Base-by-base conservation (phyloP, 2,113 vertebrate species). In the Salvelinus namaycush region DNA sequence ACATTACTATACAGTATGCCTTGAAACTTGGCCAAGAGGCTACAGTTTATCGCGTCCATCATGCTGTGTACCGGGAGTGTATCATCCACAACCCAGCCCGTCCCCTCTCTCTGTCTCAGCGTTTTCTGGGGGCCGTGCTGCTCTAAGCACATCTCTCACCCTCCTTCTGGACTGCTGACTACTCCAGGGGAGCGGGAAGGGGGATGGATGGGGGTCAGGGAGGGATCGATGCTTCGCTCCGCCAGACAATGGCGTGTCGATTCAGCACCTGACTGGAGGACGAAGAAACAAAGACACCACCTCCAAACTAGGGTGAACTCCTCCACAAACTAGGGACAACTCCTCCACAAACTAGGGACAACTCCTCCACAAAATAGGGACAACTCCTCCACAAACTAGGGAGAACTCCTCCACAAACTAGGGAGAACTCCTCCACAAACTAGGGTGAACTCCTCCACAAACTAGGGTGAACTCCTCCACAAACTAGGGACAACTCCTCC, bases 31-130 rank as follows among this genome's bases (percentile, higher is more conserved):
- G 83, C 83, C 86, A 87, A 80, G 78, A 79, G 84, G 86, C 86
- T 78, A 76, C 65, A 67, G 74, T 76, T 79, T 68, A 75, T 83
- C 6, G 70, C 18, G 68, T 79, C 76, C 77, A 85, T 87, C 82
- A 73, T 73, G 72, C 72, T 44, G 79, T 60, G 73, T 83, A 82
- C 68, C 4, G 78, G 72, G 51, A 78, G 78, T 75, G 76, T 81
- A 82, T 88, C 89, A 86, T 87, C 79, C 91, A 91, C 90, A 91
- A 83, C 90, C 89, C 87, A 90, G 83, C 26, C 87, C 85, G 20
- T 87, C 81, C 81, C 86, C 62, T 84, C 39, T 44, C 76, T 90
- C 92, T 87, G 86, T 84, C 88, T 93, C 90, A 91, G 92, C 90
- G 76, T 72, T 87, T 93, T 90, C 80, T 2, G 48, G 12, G 48